These are phyloP conservation scores for Auanema freiburgensis DNA, from an alignment of 2,888 invertebrate species.

Conservation along the genomic window DNA sequence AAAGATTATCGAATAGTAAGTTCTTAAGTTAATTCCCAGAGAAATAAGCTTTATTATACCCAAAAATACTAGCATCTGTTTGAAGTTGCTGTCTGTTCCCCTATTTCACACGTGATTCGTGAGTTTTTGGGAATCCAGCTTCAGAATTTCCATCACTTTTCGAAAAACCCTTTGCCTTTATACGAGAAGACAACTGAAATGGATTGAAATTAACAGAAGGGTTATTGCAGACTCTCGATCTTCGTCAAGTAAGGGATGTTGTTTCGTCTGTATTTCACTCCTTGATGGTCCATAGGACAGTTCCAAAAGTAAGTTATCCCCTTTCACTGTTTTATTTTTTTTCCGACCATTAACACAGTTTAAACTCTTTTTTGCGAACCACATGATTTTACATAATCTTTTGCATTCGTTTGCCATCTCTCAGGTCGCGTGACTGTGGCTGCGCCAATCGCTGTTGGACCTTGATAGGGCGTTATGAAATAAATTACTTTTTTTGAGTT, in stretches of 20 bases:
- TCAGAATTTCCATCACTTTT: constrained; percentile 2
- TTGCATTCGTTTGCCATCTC: no score
- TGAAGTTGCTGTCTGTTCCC: background rate
- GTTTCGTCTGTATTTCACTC: constrained; percentile 67
- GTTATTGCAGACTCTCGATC: constrained; percentile 68
- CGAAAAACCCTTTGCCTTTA: no score
- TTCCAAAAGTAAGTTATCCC: constrained; percentile 65
- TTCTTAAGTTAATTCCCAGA: constrained; percentile 10
- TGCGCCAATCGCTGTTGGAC: no score
- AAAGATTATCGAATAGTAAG: constrained; percentile 59
- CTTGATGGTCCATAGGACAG: constrained; percentile 67
- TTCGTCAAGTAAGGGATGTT: constrained; percentile 66
- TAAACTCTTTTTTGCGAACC: no score
- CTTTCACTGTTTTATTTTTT: constrained; percentile 2
- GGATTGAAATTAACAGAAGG: no score
- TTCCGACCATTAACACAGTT: no score
- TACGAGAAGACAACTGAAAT: no score
- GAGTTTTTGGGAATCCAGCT: constrained; percentile 4
- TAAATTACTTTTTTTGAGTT: background rate
- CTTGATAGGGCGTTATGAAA: no score
- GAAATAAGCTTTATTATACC: constrained; percentile 3
- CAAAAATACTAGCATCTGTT: background rate
- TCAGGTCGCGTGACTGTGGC: no score
- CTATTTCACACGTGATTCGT: constrained; percentile 5
- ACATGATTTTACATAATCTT: no score